These are phyloP conservation scores for Chelon labrosus DNA, from an alignment of 2,797 vertebrate genomes.

Conservation along the genomic window DNA sequence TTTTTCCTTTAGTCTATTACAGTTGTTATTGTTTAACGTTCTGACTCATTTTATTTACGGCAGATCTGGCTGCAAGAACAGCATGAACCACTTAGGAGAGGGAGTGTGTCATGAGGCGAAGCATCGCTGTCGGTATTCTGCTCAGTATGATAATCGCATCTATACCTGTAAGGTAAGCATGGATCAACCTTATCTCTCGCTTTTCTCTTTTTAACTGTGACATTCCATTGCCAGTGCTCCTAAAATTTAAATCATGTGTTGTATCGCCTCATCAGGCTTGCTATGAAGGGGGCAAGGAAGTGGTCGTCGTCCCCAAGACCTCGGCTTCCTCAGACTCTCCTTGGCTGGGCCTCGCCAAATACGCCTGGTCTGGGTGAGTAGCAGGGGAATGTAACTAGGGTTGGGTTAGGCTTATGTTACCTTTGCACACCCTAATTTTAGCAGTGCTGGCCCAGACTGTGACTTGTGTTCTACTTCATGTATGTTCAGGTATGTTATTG, in stretches of 20 bases:
- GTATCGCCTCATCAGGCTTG: constrained; percentile 88
- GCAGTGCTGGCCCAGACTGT: constrained; percentile 18
- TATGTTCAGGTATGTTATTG: constrained; percentile 78
- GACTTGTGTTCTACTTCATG: not conserved
- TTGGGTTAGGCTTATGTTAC: constrained; percentile 40
- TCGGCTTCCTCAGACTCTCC: constrained; percentile 98
- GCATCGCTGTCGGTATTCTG: constrained; percentile 94
- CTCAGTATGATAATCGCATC: constrained; percentile 96
- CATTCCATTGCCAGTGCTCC: constrained; percentile 6
- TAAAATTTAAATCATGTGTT: constrained; percentile 11
- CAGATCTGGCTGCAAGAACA: constrained; percentile 96
- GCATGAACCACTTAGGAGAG: constrained; percentile 97
- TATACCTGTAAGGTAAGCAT: constrained; percentile 96
- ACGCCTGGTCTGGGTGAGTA: constrained; percentile 99
- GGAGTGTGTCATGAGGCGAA: constrained; percentile 92
- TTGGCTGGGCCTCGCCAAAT: constrained; percentile 98
- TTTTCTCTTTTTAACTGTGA: not conserved
- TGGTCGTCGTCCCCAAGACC: constrained; percentile 97
- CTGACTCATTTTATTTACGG: not conserved
- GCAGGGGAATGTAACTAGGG: constrained; percentile 7
- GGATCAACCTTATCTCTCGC: not conserved
- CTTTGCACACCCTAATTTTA: constrained; percentile 36
- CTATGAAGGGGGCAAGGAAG: constrained; percentile 97
- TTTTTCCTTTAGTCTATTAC: not conserved
- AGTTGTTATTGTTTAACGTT: not conserved